Evolutionary conservation across 2,888 invertebrate species (phyloP), one percentile per base, ranked within the genome.

Genomic region (Agonopterix heracliana): DNA sequence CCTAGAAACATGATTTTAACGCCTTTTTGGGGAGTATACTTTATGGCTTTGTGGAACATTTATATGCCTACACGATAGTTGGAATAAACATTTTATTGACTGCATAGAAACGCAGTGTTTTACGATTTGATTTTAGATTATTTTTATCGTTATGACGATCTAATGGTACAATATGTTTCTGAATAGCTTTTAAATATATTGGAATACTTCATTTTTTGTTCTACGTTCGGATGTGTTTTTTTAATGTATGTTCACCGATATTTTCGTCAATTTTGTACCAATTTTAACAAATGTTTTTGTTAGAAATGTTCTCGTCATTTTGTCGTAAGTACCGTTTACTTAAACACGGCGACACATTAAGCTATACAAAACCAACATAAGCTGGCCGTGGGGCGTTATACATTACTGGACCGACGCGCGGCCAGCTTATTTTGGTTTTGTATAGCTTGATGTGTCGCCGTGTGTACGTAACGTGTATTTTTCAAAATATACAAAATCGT

Each of bases 71-170:
- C 47, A 44, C 51, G 47, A 54, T 49, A 53, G 54, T 53, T 52
- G 49, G 60, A 36, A 48, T 48, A 48, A 61, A 68, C 65, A 62
- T 72, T 81, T 81, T 82, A 85, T 77, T 60, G 71, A 61, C 60
- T 52, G 59, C 70, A 74, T 78, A 68, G 73, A 71, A n/a, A 71
- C 56, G 59, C 57, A 61, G 56, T 49, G 52, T 66, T 81, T 78
- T 77, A 81, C 72, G 76, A 68, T 73, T 38, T 68, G 76, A 68
- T 73, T 38, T 68, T 59, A 65, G 58, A 70, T 73, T 66, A 67
- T 64, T 66, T 48, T 26, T 44, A 48, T 48, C 47, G 34, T 42
- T 35, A 34, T 35, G 17, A 17, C 41, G 41, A 41, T 46, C 40
- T 12, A 12, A 41, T 34, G 41, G 40, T 41, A 46, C 41, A 46